Percentiles rank a stretch among this genome's conserved stretches.
These are phyloP conservation scores for Priocnemis perturbator DNA, from an alignment of 2,888 invertebrate genomes.

Conservation along the genomic window DNA sequence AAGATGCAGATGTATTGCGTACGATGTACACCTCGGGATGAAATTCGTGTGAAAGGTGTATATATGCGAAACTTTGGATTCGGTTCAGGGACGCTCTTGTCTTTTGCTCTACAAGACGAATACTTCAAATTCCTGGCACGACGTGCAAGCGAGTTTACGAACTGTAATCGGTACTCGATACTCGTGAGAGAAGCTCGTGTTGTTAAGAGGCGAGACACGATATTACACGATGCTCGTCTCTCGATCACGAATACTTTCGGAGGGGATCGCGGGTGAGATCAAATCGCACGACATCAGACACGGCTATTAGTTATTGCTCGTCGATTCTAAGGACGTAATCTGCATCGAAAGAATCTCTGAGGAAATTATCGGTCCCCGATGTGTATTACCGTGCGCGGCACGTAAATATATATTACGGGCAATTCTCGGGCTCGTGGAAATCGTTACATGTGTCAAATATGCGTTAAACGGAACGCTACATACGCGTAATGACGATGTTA, in stretches of 20 bases:
- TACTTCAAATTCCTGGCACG: too few species aligned
- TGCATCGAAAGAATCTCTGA: conserved; percentile 2
- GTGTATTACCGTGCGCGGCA: too few species aligned
- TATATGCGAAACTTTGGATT: not conserved
- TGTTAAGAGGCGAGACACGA: conserved; percentile 19
- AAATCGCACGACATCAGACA: conserved; percentile 42
- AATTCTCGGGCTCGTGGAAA: too few species aligned
- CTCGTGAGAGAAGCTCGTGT: conserved; percentile 49
- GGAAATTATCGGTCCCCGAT: not conserved
- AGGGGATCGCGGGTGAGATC: conserved; percentile 38
- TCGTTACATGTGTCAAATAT: too few species aligned
- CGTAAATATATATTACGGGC: too few species aligned
- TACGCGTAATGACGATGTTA: too few species aligned
- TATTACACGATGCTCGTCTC: conserved; percentile 39
- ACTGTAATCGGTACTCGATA: conserved; percentile 38
- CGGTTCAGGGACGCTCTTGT: too few species aligned
- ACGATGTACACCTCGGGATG: conserved; percentile 14
- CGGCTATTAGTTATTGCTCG: conserved; percentile 39
- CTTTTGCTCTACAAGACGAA: too few species aligned
- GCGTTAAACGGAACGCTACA: too few species aligned
- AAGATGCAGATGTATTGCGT: too few species aligned
- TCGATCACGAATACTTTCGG: conserved; percentile 37
- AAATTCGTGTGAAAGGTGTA: not conserved
- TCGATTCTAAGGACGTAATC: conserved; percentile 17
- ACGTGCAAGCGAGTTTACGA: too few species aligned